Evolutionary conservation across 2,888 invertebrate genomes (phyloP).

Genomic region (Orchesella flavescens): DNA sequence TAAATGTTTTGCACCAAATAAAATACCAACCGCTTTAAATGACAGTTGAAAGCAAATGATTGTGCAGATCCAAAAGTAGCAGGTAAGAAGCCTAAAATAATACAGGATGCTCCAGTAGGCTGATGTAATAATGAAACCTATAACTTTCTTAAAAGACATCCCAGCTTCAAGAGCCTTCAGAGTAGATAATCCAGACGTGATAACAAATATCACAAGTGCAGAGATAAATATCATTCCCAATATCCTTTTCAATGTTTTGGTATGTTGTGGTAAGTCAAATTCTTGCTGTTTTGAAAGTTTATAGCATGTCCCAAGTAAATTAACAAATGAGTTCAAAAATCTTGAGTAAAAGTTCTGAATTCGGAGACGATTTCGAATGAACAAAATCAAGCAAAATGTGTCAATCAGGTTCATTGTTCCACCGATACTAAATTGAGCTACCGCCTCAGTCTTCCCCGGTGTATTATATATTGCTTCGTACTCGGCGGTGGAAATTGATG

Average conservation of each 20-base stretch:
- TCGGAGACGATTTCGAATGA: too few species aligned
- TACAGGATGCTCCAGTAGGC: not conserved
- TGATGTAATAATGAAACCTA: too few species aligned
- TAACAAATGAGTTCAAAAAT: not conserved
- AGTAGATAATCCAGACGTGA: not conserved
- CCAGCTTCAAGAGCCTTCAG: not conserved
- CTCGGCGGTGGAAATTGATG: too few species aligned
- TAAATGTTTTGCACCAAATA: not conserved
- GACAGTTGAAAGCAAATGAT: not conserved
- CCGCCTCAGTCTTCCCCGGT: too few species aligned
- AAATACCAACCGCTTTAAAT: not conserved
- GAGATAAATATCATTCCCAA: not conserved
- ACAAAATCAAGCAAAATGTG: too few species aligned
- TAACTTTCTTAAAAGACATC: not conserved
- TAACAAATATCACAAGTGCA: too few species aligned
- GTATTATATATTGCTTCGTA: too few species aligned
- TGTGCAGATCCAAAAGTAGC: not conserved
- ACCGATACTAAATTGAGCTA: too few species aligned
- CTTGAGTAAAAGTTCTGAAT: too few species aligned
- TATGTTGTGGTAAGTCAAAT: not conserved
- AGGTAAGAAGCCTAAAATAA: not conserved
- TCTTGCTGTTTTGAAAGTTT: not conserved
- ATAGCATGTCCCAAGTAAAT: not conserved
- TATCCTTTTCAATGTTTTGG: not conserved
- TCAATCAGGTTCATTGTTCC: too few species aligned